Base-by-base conservation (phyloP, 92 coral and sea anemone genomes). In the Parazoanthus atlanticus region DNA sequence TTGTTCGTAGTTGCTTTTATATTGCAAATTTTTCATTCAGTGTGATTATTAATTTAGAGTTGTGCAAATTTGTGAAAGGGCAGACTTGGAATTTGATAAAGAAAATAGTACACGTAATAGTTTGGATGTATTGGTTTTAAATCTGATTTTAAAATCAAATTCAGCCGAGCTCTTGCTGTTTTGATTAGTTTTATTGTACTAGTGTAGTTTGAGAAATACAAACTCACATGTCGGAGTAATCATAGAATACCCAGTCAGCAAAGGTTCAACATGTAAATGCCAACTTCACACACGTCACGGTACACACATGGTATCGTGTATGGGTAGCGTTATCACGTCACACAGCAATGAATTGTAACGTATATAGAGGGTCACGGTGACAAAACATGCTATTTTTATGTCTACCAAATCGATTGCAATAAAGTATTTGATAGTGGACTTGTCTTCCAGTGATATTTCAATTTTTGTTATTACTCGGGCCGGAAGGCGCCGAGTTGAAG, bases 331-430 rank as follows among this genome's bases (percentile, higher is more conserved):
- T 21, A 30, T 30, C 78, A 74, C 40, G 40, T 74, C 78, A 36
- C 78, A 16, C 25, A 30, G 40, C 46, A 74, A 31, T 30, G 78
- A 74, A 74, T 36, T 15, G 43, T 74, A 15, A 17, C 4, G 36
- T 71, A 72, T 15, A 10, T 33, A 74, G 38, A 40, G 41, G 29
- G 41, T 74, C 41, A 74, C 78, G 6, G 30, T 43, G 8, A 41
- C 81, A 43, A 46, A 8, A 43, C 81, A 28, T 40, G 30, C 81
- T 78, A 78, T 78, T 78, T 76, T 76, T 78, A 78, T 46, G 81
- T 12, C 61, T 26, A 25, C 3, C 64, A 21, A 40, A 78, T 19
- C 31, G 56, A 78, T 78, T 78, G 61, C 43, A 78, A 43, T 78
- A 78, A 78, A 78, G 32, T 40, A 78, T 77, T 77, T 77, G 81